Evolutionary conservation across 1,140 invertebrate species (phyloP), one percentile per base, ranked within the genome.

Genomic region (Manduca sexta): DNA sequence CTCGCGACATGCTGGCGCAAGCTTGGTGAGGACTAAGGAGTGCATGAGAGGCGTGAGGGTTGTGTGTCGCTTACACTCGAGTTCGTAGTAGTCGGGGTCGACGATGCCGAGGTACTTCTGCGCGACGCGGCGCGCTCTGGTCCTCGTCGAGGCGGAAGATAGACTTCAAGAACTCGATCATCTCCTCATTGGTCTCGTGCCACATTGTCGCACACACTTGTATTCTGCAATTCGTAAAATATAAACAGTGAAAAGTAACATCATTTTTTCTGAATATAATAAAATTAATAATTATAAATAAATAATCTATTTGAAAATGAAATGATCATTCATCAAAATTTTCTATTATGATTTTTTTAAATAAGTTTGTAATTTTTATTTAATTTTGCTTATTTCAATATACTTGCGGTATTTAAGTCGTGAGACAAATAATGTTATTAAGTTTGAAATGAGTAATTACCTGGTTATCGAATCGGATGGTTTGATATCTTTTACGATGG

Each of bases 201-300:
- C 97, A 99, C 97, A 99, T 98, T 4, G 97, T 99, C 6, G 96
- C 96, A 66, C 97, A 98, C 2, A 95, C 94, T 71, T 96, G 99
- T 63, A 99, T 98, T 51, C 95, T 91, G 38, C 49, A 34, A 56
- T 26, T 2, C 12, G 11, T 26, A 26, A n/a, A n/a, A n/a, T 21
- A 42, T 42, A 42, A 17, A 42, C 18, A n/a, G n/a, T n/a, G n/a
- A n/a, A n/a, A n/a, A n/a, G 4, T 35, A 35, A 5, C n/a, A 11
- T n/a, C 21, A 3, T 5, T 26, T 5, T 3, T 26, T 26, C 4
- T 5, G 21, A 26, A 26, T 8, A 26, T 5, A 26, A 26, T 3
- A 26, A 1, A 26, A 5, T 26, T 8, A 26, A 26, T 26, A 5
- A 26, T 26, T 26, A 5, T 26, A 26, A 26, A 5, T 26, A 26